A percentile compares a stretch with the other conserved stretches of the same genome.
Conservation (phyloP, 2,888 invertebrate genomes). For the Himalopsyche japonica region DNA sequence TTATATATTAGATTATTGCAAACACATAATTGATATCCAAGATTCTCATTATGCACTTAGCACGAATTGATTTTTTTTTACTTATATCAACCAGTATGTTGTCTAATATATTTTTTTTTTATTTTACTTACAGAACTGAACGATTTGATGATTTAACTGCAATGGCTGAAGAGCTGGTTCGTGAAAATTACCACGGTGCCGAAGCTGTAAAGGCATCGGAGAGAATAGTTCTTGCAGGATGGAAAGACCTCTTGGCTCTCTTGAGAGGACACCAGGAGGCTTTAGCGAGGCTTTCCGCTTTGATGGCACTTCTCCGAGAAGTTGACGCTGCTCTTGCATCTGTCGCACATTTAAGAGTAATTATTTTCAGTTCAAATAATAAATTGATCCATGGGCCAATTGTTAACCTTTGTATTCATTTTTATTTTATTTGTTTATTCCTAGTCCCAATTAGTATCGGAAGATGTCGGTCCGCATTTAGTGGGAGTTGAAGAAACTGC, state of each 20-base stretch:
- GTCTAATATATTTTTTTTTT: background rate
- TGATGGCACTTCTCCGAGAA: constrained; percentile 88
- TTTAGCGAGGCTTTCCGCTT: constrained; percentile 75
- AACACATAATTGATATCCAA: too few species aligned
- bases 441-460: constrained; percentile 74
- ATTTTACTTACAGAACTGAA: constrained; percentile 66
- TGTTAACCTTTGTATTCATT: background rate
- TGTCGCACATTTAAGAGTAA: constrained; percentile 79
- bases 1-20: too few species aligned
- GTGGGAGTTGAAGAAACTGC: constrained; percentile 92
- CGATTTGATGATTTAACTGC: constrained; percentile 91
- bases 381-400: background rate
- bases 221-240: constrained; percentile 80
- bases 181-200: constrained; percentile 89
- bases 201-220: constrained; percentile 74
- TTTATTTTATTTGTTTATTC: background rate
- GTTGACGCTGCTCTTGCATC: constrained; percentile 87
- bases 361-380: background rate
- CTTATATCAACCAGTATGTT: too few species aligned
- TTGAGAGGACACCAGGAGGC: constrained; percentile 82
- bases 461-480: constrained; percentile 91
- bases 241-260: constrained; percentile 82
- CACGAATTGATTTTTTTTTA: too few species aligned
- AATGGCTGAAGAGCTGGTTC: constrained; percentile 90
- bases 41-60: too few species aligned